Evolutionary conservation across 2,888 invertebrate genomes (phyloP), one percentile per base, ranked within the genome.

Genomic region (Aleiodes alternator): DNA sequence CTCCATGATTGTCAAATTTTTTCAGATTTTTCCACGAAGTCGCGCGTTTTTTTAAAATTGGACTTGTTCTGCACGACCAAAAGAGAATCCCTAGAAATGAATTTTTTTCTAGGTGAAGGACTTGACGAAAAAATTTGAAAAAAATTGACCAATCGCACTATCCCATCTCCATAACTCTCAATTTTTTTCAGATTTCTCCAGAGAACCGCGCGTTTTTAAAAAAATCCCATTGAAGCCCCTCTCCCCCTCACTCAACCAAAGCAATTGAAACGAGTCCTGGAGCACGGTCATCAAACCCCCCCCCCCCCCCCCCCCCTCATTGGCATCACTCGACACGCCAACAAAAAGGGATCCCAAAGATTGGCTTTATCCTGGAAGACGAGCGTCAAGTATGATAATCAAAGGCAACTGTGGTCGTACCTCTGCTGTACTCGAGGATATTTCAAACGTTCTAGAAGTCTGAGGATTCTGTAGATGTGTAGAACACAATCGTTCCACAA

Each of bases 401-500:
- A 86, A 86, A 86, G 86, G 84, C 82, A 75, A 73, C 75, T 78
- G 72, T 68, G 80, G 81, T 81, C 82, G 23, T 23, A 23, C 23
- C 82, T 84, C 82, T 83, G 66, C 2, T 23, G 79, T 78, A 75
- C 79, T 80, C 72, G 75, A 68, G 76, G 73, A 50, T 64, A 43
- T 43, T 43, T 11, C 43, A 43, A 43, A 43, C 11, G 43, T 11
- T 9, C 59, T 74, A 76, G 74, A 79, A 73, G 48, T 50, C 48
- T 16, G 43, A 56, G 59, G 31, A 50, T 51, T 72, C 66, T 82
- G 82, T 79, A 81, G 85, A 86, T 72, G 68, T 82, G 82, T 79
- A 81, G 85, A 86, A 85, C 85, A 86, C 85, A 86, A 86, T 86
- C 84, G 84, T 86, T 86, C 86, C 83, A 84, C 84, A 81, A 43